Percentiles rank a stretch among this genome's conserved stretches.
Evolutionary conservation across 2,113 vertebrate species (phyloP).

Genomic region (Mirounga angustirostris): DNA sequence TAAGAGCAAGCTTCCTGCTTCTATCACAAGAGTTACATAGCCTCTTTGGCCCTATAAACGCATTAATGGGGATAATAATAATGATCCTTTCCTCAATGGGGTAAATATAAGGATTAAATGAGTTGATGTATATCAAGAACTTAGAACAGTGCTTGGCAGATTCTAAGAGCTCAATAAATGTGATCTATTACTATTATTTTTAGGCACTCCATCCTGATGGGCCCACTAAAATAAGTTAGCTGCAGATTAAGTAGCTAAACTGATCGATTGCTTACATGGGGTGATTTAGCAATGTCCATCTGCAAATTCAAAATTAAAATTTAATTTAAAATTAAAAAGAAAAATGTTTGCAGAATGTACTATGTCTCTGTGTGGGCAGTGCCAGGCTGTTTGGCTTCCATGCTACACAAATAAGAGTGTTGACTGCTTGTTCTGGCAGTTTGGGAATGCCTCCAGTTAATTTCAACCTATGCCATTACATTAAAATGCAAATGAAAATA

Average conservation of each 20-base stretch:
- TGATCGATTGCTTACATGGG: neutral
- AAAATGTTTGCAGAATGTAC: neutral
- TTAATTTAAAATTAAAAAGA: neutral
- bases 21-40: neutral
- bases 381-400: neutral
- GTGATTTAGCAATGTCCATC: neutral
- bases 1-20: neutral
- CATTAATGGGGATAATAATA: neutral
- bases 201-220: neutral
- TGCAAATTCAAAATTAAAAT: neutral
- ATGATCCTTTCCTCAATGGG: neutral
- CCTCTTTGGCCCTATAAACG: neutral
- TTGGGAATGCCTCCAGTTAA: neutral
- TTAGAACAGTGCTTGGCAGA: neutral
- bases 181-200: neutral
- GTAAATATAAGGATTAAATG: neutral
- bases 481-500: slow-evolving; percentile 54
- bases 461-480: neutral
- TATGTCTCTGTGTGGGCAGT: neutral
- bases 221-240: neutral
- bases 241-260: neutral
- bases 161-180: neutral
- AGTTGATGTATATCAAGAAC: neutral
- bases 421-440: neutral
- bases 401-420: neutral